Evolutionary conservation across 30 jellyfish, hydroid and myxozoan species (phyloP).

Genomic region (Hydractinia echinata): DNA sequence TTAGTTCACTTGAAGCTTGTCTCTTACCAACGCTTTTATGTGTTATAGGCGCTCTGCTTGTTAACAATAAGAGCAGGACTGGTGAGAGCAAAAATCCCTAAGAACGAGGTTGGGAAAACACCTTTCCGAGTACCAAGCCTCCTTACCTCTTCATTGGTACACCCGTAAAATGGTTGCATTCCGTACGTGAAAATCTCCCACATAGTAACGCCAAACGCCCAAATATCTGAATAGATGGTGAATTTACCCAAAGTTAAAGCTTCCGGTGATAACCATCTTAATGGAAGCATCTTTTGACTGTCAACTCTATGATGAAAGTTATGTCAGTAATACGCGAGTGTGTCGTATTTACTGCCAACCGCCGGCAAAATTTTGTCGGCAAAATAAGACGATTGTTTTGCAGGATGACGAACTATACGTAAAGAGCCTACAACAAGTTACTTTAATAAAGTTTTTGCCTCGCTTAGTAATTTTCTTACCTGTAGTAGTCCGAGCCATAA

Average conservation of each 20-base stretch:
- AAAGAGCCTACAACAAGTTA: too few relatives aligned
- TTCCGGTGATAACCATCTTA: slow-evolving; percentile 88
- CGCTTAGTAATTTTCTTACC: slow-evolving; percentile 29
- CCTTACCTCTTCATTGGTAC: slow-evolving; percentile 59
- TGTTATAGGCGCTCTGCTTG: not conserved
- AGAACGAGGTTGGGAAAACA: not conserved
- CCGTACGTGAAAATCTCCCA: slow-evolving; percentile 93
- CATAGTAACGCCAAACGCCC: slow-evolving; percentile 74
- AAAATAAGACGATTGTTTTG: too few relatives aligned
- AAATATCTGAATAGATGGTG: slow-evolving; percentile 67
- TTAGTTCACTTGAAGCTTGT: not conserved
- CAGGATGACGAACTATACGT: too few relatives aligned
- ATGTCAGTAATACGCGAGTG: too few relatives aligned
- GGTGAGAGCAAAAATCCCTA: not conserved
- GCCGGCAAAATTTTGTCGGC: too few relatives aligned
- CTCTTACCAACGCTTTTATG: not conserved
- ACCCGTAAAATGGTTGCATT: slow-evolving; percentile 70
- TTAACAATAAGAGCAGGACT: not conserved
- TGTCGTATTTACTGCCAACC: too few relatives aligned
- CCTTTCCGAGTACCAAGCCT: not conserved
- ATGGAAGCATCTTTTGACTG: slow-evolving; percentile 58
- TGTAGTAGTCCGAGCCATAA: slow-evolving; percentile 62
- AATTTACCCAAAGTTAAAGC: slow-evolving; percentile 71
- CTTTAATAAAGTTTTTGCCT: too few relatives aligned
- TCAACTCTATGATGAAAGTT: slow-evolving; percentile 38